These are phyloP conservation scores for Celastrina argiolus DNA, from an alignment of 2,888 invertebrate genomes.

Conservation along the genomic window DNA sequence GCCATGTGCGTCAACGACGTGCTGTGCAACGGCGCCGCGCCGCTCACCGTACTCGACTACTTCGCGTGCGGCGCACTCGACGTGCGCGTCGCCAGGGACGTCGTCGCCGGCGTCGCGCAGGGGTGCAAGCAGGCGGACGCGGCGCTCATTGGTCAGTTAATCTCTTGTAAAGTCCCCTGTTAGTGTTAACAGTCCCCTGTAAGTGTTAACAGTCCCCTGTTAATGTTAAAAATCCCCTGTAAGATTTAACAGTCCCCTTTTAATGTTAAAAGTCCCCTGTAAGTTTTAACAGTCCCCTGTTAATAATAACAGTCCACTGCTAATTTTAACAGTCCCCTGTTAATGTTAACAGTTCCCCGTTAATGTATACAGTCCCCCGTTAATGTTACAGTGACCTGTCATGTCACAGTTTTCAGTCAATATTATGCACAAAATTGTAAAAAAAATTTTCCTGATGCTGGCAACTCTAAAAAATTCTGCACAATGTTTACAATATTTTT, in stretches of 20 bases:
- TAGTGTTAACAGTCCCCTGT: too few species aligned
- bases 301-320: neutral
- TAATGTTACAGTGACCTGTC: neutral
- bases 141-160: slow-evolving; percentile 85
- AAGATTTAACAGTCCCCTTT: neutral
- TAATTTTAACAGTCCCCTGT: neutral
- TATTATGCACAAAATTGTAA: too few species aligned
- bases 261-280: neutral
- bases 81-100: slow-evolving; percentile 81
- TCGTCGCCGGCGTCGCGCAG: slow-evolving; percentile 88
- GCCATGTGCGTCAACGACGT: slow-evolving; percentile 99
- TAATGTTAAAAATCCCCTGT: neutral
- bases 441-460: too few species aligned
- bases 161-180: neutral
- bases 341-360: too few species aligned
- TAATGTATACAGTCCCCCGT: neutral
- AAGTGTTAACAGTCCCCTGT: neutral
- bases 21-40: slow-evolving; percentile 95
- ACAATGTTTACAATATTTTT: too few species aligned
- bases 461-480: too few species aligned
- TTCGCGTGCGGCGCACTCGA: slow-evolving; percentile 92
- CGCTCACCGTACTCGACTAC: slow-evolving; percentile 97
- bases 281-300: neutral
- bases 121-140: slow-evolving; percentile 91
- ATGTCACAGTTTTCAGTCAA: too few species aligned